Base-by-base conservation (phyloP, 2,113 vertebrate species). In the Gyps fulvus region DNA sequence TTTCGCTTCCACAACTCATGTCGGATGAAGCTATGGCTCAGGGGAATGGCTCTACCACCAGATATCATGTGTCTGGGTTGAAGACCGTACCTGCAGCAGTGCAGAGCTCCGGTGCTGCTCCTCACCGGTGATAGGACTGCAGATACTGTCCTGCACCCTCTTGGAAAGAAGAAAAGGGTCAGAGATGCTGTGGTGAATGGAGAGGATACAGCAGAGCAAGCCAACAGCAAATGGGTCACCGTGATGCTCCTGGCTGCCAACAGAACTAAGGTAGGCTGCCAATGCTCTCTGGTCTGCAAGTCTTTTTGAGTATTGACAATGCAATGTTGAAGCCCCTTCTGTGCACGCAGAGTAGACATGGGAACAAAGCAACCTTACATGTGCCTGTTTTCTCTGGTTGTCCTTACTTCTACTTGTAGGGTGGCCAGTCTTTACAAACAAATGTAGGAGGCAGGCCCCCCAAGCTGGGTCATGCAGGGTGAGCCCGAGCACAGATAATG, bases 321-420 rank as follows among this genome's bases (percentile, higher is more conserved):
- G 9, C 43, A 57, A 4, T 0, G 17, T 4, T 32, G 29, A 54
- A 70, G 29, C 7, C 82, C 17, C n/a, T 59, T 25, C 78, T 55
- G 21, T 12, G 32, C 65, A 4, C 5, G 0, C 3, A 22, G 54
- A 42, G 65, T 31, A 67, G 43, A 43, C 15, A 9, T 6, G 22
- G 55, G 40, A 69, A 26, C 58, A 63, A 42, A 77, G 11, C 20
- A 70, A 2, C 43, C 31, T 14, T 2, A 2, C 0, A 0, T 14
- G 31, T 32, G 92, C 45, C 76, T 54, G 10, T 15, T 65, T 49
- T 54, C 85, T 81, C 79, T 63, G 22, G 1, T 82, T 93, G 65
- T 61, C 83, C 72, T 55, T 42, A 16, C 59, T 87, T n/a, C 76
- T 84, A 7, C 50, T 70, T 3, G 2, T 22, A 31, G 78, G 52